Base-by-base conservation (phyloP, 1,140 invertebrate genomes). In the Psilanteris sp. region DNA sequence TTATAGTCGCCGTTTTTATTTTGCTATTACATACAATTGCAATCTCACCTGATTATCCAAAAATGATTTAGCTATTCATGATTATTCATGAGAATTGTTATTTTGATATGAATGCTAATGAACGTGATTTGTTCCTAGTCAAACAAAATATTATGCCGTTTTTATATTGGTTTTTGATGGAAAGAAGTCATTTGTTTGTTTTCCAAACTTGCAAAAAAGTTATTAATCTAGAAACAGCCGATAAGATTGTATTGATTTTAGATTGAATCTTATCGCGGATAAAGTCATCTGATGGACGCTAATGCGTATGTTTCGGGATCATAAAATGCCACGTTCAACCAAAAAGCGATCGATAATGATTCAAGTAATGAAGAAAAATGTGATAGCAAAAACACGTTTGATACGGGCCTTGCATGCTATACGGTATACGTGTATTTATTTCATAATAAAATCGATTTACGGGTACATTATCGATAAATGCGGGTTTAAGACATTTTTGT, bases 171-270 rank as follows among this genome's bases (percentile, higher is more conserved):
- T n/a, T n/a, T n/a, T n/a, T n/a, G n/a, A n/a, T n/a, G n/a, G n/a
- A n/a, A n/a, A n/a, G n/a, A n/a, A n/a, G n/a, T n/a, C n/a, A n/a
- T n/a, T n/a, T n/a, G n/a, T n/a, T n/a, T n/a, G n/a, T n/a, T n/a
- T n/a, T n/a, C n/a, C n/a, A n/a, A n/a, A n/a, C n/a, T n/a, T n/a
- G n/a, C n/a, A n/a, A n/a, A n/a, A n/a, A n/a, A n/a, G n/a, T n/a
- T n/a, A n/a, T n/a, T n/a, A n/a, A n/a, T n/a, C n/a, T 16, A 22
- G 55, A 66, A 64, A 31, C 43, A 26, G 11, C 11, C 11, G 57
- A 72, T 62, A 57, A 64, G 70, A 73, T 66, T 57, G 59, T 43
- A 57, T 55, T 46, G 62, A 67, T 55, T 43, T 36, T 37, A 15
- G 13, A 26, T 24, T 50, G 24, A 26, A 37, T 39, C 43, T n/a